A percentile compares a stretch with the other conserved stretches of the same genome.
These are phyloP conservation scores for Numenius arquata DNA, from an alignment of 2,113 vertebrate species.

Conservation along the genomic window DNA sequence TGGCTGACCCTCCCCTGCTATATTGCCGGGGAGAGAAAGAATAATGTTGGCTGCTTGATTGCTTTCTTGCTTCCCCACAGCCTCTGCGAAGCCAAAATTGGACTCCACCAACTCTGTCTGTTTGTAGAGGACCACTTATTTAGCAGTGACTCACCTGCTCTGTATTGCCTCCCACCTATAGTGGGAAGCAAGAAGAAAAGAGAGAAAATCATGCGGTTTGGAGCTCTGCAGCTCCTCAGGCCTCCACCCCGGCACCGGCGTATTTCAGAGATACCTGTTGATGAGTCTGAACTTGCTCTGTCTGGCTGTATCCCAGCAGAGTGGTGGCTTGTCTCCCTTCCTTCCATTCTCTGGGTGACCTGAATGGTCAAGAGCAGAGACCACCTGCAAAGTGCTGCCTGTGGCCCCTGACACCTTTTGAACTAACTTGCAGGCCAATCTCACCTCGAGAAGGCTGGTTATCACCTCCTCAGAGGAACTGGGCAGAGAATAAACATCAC, in stretches of 20 bases:
- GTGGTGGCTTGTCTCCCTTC: background rate
- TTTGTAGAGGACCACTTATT: background rate
- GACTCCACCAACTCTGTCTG: background rate
- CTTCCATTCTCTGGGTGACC: background rate
- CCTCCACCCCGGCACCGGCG: fast-evolving
- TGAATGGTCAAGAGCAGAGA: background rate
- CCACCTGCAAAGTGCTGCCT: background rate
- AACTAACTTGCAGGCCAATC: background rate
- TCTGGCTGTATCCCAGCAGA: background rate
- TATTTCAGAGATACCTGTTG: background rate
- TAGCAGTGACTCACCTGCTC: background rate
- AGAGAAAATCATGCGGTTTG: background rate
- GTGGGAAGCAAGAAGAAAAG: background rate
- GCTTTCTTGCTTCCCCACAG: background rate
- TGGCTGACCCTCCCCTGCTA: background rate
- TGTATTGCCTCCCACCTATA: background rate
- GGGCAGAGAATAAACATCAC: background rate
- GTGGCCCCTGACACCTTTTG: background rate
- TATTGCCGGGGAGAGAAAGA: background rate
- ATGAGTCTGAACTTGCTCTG: background rate
- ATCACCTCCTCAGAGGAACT: background rate
- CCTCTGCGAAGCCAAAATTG: background rate
- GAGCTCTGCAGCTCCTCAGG: background rate
- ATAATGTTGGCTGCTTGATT: background rate
- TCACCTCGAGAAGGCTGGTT: background rate